Percentiles rank a stretch among this genome's conserved stretches.
Evolutionary conservation across 2,113 vertebrate species (phyloP).

Genomic region (Pontoporia blainvillei): DNA sequence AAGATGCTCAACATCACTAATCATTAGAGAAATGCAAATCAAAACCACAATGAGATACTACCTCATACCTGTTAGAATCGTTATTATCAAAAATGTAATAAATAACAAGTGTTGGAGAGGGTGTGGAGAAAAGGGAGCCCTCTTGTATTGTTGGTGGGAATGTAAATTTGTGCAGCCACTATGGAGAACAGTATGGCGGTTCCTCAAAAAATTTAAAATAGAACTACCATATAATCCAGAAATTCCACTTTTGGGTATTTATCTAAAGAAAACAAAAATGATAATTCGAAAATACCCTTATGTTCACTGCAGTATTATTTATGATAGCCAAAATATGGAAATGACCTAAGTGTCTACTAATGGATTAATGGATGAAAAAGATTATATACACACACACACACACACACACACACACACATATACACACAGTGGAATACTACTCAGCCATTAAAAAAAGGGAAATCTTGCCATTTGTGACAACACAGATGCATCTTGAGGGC

Average conservation of each 20-base stretch:
- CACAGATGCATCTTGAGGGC: not conserved
- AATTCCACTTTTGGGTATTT: not conserved
- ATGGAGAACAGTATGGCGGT: not conserved
- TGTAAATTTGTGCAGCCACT: not conserved
- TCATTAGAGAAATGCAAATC: not conserved
- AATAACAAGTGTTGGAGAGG: not conserved
- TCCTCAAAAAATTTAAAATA: not conserved
- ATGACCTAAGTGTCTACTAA: not conserved
- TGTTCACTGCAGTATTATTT: not conserved
- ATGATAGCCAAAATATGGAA: not conserved
- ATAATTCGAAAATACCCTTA: not conserved
- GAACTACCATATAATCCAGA: not conserved
- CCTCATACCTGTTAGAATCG: not conserved
- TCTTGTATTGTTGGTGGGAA: not conserved
- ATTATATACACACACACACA: not conserved
- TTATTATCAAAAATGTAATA: not conserved
- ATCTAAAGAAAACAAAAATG: not conserved
- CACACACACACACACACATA: no score
- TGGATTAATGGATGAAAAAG: not conserved
- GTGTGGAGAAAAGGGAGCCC: not conserved
- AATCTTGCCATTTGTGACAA: not conserved
- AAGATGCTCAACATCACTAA: not conserved
- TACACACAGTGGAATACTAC: not conserved
- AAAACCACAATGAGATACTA: not conserved
- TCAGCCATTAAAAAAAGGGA: not conserved